Base-by-base conservation (phyloP, 2,888 invertebrate genomes). In the Erebia epiphron region DNA sequence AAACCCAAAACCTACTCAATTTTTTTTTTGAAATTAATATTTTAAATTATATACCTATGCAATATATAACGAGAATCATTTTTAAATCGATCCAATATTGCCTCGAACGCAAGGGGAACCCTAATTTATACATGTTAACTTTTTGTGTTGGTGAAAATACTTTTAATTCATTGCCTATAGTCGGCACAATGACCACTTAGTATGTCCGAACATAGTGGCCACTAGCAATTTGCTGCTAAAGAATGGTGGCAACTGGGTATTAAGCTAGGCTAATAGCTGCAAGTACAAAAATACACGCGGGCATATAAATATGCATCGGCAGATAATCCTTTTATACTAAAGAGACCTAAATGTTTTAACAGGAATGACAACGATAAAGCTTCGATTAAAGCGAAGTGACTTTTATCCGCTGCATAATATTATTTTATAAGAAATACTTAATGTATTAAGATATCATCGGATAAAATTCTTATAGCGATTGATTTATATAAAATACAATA, bases 401-500 rank as follows among this genome's bases (percentile, higher is more conserved):
- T 79, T 76, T 82, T 81, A 84, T 81, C 78, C 79, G 77, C 71
- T 78, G 76, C 72, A 77, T 79, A 79, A 79, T 76, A 80, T 78
- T 78, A 78, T 76, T 77, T 79, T 81, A 82, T 79, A 79, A 82
- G 79, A 82, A 82, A 85, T 82, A 79, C 77, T 76, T 82, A 80
- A 73, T 72, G 80, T 80, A 82, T 80, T 81, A 82, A 83, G 83
- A 86, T 79, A 79, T 74, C 73, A 82, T 75, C 73, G 74, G 84
- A 84, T 82, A 83, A 79, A 79, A 83, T 83, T 84, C 83, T 83
- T 80, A 81, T 81, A 79, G 75, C 79, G 80, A 82, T 82, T 85
- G 85, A 85, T 86, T 86, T 86, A 84, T 84, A 81, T 80, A 76
- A 80, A 79, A 78, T 79, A 75, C 79, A 75, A 76, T 76, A 80